Evolutionary conservation across 2,797 vertebrate genomes (phyloP).

Genomic region (Sparus aurata): DNA sequence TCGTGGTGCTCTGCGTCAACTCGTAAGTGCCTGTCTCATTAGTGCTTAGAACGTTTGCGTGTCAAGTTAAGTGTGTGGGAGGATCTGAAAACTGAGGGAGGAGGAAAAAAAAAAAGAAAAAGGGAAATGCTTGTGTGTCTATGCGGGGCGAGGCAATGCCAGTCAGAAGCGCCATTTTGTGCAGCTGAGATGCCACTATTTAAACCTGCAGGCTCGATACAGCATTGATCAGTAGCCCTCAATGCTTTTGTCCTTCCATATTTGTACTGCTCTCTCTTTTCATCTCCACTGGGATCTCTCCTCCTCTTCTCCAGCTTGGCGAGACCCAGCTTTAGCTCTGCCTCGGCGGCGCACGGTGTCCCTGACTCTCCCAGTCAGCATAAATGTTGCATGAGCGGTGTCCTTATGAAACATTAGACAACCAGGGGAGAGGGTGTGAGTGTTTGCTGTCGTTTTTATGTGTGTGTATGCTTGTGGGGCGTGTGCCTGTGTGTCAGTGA

Average conservation of each 20-base stretch:
- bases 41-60: neutral
- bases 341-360: slow-evolving; percentile 50
- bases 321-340: slow-evolving; percentile 43
- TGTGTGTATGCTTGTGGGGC: slow-evolving; percentile 9
- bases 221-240: slow-evolving; percentile 61
- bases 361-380: slow-evolving; percentile 67
- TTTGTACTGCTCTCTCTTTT: slow-evolving; percentile 54
- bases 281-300: slow-evolving; percentile 47
- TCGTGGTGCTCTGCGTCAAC: slow-evolving; percentile 97
- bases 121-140: neutral
- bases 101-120: neutral
- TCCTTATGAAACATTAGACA: slow-evolving; percentile 75
- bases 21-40: slow-evolving; percentile 87
- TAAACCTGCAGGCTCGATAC: slow-evolving; percentile 55
- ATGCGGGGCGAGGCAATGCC: slow-evolving; percentile 23
- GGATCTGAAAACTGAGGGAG: slow-evolving; percentile 6
- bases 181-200: slow-evolving; percentile 37
- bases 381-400: slow-evolving; percentile 80
- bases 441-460: slow-evolving; percentile 42
- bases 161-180: slow-evolving; percentile 58
- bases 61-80: slow-evolving; percentile 1
- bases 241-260: slow-evolving; percentile 51
- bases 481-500: slow-evolving; percentile 44
- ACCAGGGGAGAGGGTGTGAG: slow-evolving; percentile 39
- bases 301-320: slow-evolving; percentile 30